Percentiles rank a stretch among this genome's conserved stretches.
phyloP scores from a whole-genome alignment of 2,113 vertebrate species.

The Anhinga anhinga region DNA sequence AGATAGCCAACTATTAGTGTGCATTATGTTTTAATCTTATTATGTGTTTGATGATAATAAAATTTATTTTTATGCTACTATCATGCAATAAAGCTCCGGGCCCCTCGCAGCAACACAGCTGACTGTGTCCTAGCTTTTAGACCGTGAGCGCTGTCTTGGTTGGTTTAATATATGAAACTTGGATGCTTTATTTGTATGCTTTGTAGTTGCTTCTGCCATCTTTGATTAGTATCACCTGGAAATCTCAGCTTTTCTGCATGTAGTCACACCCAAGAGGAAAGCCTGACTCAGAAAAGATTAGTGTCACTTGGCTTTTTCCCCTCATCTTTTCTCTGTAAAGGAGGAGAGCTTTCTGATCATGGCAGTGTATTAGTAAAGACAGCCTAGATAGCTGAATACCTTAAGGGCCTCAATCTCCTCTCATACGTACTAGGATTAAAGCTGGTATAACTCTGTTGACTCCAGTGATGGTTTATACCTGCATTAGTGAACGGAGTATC shows the following conservation, averaged over 20 bases:
- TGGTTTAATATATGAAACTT: conserved; percentile 31
- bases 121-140: not conserved
- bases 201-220: conserved; percentile 50
- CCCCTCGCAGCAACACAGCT: not conserved
- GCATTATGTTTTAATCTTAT: not conserved
- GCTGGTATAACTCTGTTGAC: conserved; percentile 26
- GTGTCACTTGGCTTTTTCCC: conserved; percentile 50
- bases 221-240: conserved; percentile 64
- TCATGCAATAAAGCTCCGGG: not conserved
- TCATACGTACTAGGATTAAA: conserved; percentile 7
- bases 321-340: conserved; percentile 49
- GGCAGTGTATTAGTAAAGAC: conserved; percentile 29
- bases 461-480: not conserved
- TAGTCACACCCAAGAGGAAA: conserved; percentile 63
- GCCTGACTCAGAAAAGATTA: conserved; percentile 59
- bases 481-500: not conserved
- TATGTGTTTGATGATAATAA: not conserved
- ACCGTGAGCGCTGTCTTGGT: not conserved
- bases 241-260: conserved; percentile 50
- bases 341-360: conserved; percentile 56
- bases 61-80: not conserved
- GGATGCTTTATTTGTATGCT: conserved; percentile 57
- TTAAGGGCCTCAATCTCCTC: conserved; percentile 44
- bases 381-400: conserved; percentile 12
- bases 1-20: not conserved